Base-by-base conservation (phyloP, 2,797 vertebrate species). In the Champsocephalus esox region DNA sequence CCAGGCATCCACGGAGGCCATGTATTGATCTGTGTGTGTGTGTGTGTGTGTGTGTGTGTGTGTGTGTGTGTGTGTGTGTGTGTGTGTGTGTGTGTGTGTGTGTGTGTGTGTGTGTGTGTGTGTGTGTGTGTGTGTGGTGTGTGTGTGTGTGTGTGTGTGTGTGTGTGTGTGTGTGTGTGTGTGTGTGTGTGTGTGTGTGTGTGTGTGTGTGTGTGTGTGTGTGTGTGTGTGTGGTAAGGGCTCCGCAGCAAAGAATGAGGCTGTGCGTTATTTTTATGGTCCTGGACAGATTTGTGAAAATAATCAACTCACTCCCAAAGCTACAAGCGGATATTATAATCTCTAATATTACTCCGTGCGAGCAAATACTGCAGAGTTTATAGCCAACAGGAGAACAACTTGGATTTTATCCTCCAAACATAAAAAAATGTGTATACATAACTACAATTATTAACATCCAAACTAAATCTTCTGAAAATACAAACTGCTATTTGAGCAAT, bases 1-100 rank as follows among this genome's bases (percentile, higher is more conserved):
- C 85, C 89, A 83, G 85, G 77, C 89, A 89, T 92, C 92, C 90
- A 92, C 80, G 84, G 91, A 94, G 92, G 90, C 92, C 89, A 83
- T 71, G 90, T 93, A 94, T 94, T 87, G 93, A 94, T 94, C 92
- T 73, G 66, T 21, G 67, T 9, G 50, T 46, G 70, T 77, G 80
- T 46, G 51, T 71, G 85, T 38, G 44, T 55, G 17, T 44, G 56
- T 60, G 62, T 54, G 72, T 66, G 49, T 34, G 52, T 17, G 72
- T 57, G 63, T 77, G 44, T 56, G 67, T 62, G 45, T 52, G 14
- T 38, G 56, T 41, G 68, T 28, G 28, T 28, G 4, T 28, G 28
- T 28, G 28, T 28, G 28, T 28, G 28, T 28, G 28, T 28, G 28
- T 4, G 3, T 28, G 3, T 28, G 28, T 28, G 28, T 28, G 49